Conservation (phyloP, 1,140 invertebrate species). For the Drosophila willistoni region DNA sequence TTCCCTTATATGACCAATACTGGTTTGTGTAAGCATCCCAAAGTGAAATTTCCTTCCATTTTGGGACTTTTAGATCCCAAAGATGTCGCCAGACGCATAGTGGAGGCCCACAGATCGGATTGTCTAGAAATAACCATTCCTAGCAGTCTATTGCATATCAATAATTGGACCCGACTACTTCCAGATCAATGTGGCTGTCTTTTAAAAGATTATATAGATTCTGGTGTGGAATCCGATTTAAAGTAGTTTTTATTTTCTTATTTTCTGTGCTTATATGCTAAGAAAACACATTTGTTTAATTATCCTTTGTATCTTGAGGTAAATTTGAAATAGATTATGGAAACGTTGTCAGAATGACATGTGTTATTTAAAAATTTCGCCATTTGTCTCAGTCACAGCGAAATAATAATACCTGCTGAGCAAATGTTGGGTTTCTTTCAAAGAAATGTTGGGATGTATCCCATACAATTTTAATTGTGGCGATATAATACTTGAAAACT, state of each 20-base stretch:
- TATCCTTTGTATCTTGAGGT: neutral
- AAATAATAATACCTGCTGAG: too few relatives aligned
- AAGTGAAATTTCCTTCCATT: conserved; percentile 88
- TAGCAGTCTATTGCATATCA: conserved; percentile 78
- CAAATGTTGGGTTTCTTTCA: too few relatives aligned
- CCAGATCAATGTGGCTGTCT: conserved; percentile 82
- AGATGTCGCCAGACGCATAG: conserved; percentile 87
- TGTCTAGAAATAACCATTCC: conserved; percentile 85
- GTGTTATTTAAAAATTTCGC: neutral
- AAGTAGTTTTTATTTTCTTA: conserved; percentile 31
- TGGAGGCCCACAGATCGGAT: conserved; percentile 86
- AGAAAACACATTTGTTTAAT: neutral
- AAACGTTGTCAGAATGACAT: neutral
- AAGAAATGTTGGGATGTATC: too few relatives aligned
- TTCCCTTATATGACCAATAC: conserved; percentile 94
- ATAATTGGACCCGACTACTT: conserved; percentile 81
- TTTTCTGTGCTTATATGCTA: neutral
- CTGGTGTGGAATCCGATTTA: conserved; percentile 84
- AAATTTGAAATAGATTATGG: neutral
- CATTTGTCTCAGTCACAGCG: too few relatives aligned
- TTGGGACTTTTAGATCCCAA: conserved; percentile 87
- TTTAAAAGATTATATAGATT: conserved; percentile 85
- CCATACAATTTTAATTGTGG: too few relatives aligned
- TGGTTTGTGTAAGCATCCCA: conserved; percentile 91
- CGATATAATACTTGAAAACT: too few relatives aligned